Evolutionary conservation across 1,140 invertebrate species (phyloP), one percentile per base, ranked within the genome.

Genomic region (Whitmania pigra): DNA sequence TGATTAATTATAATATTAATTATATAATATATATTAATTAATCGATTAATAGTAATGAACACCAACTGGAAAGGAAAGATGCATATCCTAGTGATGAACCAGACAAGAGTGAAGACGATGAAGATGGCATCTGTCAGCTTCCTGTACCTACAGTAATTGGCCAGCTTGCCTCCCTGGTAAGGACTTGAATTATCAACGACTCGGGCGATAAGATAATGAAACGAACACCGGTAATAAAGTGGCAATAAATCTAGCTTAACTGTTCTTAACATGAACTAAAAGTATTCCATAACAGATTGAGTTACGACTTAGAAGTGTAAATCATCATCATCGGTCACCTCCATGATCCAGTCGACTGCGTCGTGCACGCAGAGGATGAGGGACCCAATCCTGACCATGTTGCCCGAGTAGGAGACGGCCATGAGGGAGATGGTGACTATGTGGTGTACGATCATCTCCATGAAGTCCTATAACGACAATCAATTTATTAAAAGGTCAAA

Each of bases 371-470:
- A 80, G 29, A 97, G 83, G 36, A 96, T 91, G 31, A 97, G 82
- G 0, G 90, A 89, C 7, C 94, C 94, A 71, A 96, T 89, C 54
- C 94, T 86, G 74, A 90, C 88, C 73, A 97, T 85, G 84, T 97
- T 96, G 79, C 90, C 91, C 0, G 93, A 87, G 90, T 92, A 97
- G 53, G 92, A 94, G 78, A 97, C 88, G 54, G 86, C 88, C 83
- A 97, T 87, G 49, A 97, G 85, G 53, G 87, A 78, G 75, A 97
- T 89, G 11, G 93, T 94, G 3, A 91, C 89, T 77, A 94, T 87
- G 78, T 97, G 94, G 83, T 96, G 94, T 60, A 95, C 85, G 80
- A 96, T 94, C 93, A 97, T 97, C 85, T 96, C 92, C 89, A 90
- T 91, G 82, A 97, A 97, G 84, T 97, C 94, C 84, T 93, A 36